Percentiles rank a stretch among this genome's conserved stretches.
Evolutionary conservation across 2,888 invertebrate species (phyloP).

Genomic region (Mellilla xanthometata): DNA sequence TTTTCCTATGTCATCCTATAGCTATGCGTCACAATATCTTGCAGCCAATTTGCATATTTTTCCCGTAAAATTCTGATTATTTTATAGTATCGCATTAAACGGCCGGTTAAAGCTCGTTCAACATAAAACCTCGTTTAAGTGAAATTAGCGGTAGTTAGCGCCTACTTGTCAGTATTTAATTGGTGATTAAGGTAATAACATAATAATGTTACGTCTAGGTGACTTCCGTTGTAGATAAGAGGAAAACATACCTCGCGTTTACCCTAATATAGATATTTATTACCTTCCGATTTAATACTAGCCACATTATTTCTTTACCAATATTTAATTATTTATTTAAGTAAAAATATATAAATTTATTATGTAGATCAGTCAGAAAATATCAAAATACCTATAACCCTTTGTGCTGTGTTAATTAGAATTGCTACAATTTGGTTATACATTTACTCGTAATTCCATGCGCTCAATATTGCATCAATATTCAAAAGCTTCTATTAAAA

Average conservation of each 20-base stretch:
- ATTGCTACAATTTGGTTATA: no score
- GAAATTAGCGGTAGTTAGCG: constrained; percentile 53
- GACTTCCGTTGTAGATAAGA: constrained; percentile 54
- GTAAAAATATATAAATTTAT: no score
- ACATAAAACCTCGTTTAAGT: constrained; percentile 28
- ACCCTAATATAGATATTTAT: no score
- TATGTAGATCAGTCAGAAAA: no score
- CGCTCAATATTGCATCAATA: constrained; percentile 3
- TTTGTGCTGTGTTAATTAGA: no score
- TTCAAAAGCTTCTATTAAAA: constrained; percentile 8
- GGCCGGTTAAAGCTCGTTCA: constrained; percentile 8
- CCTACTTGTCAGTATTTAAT: constrained; percentile 50
- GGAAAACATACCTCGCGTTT: no score
- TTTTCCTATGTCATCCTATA: constrained; percentile 3
- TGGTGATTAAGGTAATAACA: constrained; percentile 47
- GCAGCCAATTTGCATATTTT: constrained; percentile 5
- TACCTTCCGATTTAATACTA: no score
- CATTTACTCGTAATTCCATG: no score
- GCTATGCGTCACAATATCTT: constrained; percentile 4
- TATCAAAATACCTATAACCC: no score
- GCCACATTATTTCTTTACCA: no score
- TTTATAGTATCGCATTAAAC: constrained; percentile 9
- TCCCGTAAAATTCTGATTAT: constrained; percentile 2
- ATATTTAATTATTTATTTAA: no score
- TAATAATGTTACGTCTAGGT: constrained; percentile 54